Percentiles rank a stretch among this genome's conserved stretches.
phyloP scores from a whole-genome alignment of 1,140 invertebrate species.

The Megalopta genalis region DNA sequence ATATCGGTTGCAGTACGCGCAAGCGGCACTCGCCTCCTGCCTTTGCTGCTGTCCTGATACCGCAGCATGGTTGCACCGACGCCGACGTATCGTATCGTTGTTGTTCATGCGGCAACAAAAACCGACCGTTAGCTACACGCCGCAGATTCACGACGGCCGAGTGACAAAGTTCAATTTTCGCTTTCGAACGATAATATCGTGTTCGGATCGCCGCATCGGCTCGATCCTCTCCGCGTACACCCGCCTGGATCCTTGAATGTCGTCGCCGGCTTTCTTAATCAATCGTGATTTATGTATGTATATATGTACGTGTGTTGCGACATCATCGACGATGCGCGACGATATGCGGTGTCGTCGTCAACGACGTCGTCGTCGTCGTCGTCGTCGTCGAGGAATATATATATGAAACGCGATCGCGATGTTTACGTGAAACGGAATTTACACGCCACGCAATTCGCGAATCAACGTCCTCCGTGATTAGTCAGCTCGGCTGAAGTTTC shows the following conservation, averaged over 20 bases:
- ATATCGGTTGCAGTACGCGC: constrained; percentile 16
- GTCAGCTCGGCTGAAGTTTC: not conserved
- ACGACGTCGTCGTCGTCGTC: no score
- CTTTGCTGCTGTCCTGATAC: constrained; percentile 55
- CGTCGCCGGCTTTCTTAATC: no score
- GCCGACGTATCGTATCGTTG: constrained; percentile 22
- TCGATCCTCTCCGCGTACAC: not conserved
- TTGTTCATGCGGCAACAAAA: constrained; percentile 14
- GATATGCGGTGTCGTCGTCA: no score
- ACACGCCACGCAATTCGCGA: no score
- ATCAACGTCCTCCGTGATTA: not conserved
- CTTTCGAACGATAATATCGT: not conserved
- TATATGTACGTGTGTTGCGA: no score
- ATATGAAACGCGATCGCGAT: not conserved
- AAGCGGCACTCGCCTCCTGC: constrained; percentile 28
- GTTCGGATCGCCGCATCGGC: not conserved
- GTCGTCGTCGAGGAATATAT: no score
- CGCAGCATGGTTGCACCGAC: constrained; percentile 58
- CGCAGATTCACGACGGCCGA: no score
- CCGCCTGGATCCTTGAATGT: not conserved
- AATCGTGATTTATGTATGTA: no score
- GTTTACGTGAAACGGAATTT: not conserved
- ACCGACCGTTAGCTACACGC: no score
- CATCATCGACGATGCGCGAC: not conserved
- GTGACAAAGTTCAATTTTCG: no score